Evolutionary conservation across 92 coral and sea anemone species (phyloP), one percentile per base, ranked within the genome.

Genomic region (Diadumene lineata): DNA sequence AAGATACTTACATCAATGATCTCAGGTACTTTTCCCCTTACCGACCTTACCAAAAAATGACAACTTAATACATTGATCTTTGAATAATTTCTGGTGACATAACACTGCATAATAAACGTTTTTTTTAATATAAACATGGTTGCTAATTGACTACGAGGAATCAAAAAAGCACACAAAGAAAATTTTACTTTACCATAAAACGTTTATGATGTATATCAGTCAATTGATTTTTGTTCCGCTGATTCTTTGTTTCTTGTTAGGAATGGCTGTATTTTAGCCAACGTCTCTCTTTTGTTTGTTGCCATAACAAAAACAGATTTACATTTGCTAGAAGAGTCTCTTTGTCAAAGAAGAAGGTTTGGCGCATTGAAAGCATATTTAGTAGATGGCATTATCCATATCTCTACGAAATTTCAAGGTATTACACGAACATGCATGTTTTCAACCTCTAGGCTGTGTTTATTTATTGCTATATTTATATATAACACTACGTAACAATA

Each of bases 191-290:
- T 13, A 13, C 48, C 7, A 38, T 38, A 4, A 4, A 13, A 6
- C 48, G 6, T 38, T 6, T 38, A 38, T 13, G 13, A 38, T 4
- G 13, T 38, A 4, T 13, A 38, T n/a, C n/a, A 13, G 48, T 13
- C 48, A 38, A 38, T 13, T 38, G 13, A 6, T 38, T 13, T 13
- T 13, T 4, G 13, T 38, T 13, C 48, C 48, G 48, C 13, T 38
- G 48, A 4, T 6, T 38, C 27, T 60, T 60, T 30, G 1, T 70
- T 18, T 70, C 75, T 43, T 50, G n/a, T n/a, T 57, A 72, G 77
- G 31, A 72, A 72, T 30, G 77, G 77, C 11, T 31, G 66, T 25
- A 66, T 72, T 46, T 32, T 56, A 51, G 77, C 77, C 22, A 51
- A 28, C 13, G 7, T 72, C 48, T 72, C 77, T 21, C 57, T 72